Evolutionary conservation across 2,888 invertebrate genomes (phyloP), one percentile per base, ranked within the genome.

Genomic region (Myopa tessellatipennis): DNA sequence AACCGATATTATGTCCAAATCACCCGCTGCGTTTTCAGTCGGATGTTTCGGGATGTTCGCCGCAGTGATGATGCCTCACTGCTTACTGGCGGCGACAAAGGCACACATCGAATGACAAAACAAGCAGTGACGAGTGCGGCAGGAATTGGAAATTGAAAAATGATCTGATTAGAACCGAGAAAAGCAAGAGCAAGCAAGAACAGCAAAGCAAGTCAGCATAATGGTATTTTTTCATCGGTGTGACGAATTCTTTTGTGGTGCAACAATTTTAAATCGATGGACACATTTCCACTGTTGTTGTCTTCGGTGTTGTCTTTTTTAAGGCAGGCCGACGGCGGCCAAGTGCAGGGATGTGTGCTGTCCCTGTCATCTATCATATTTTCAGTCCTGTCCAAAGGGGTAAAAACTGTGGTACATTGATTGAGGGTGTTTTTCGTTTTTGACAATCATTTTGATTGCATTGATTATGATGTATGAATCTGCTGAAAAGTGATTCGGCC

Each of bases 381-480:
- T 84, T 84, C 82, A 80, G 83, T 81, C 80, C 77, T 14, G 60
- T 38, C 45, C 40, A 69, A 75, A 75, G 60, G 75, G 75, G 75
- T 75, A 60, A 75, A 63, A 67, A 63, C 63, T 40, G n/a, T 26
- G 34, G 55, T 67, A 74, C 34, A 68, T 75, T 69, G 75, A 45
- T 80, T 81, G 82, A 82, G 85, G 84, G 83, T 85, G 84, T 82
- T 36, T 75, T 69, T 75, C 58, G 26, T 79, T 74, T 73, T 77
- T 77, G 74, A 74, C 74, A 77, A 77, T 77, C 74, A 74, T 70
- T 77, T 74, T 77, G 77, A 76, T 77, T 75, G 72, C 74, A 77
- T 81, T 83, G 83, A 85, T 85, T 84, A 85, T 85, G 85, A 85
- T 85, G 82, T 83, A 85, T 85, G 85, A 85, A 75, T 84, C 65